Percentiles rank a stretch among this genome's conserved stretches.
Conservation (phyloP, 1,140 invertebrate genomes). For the Drosophila prosaltans region DNA sequence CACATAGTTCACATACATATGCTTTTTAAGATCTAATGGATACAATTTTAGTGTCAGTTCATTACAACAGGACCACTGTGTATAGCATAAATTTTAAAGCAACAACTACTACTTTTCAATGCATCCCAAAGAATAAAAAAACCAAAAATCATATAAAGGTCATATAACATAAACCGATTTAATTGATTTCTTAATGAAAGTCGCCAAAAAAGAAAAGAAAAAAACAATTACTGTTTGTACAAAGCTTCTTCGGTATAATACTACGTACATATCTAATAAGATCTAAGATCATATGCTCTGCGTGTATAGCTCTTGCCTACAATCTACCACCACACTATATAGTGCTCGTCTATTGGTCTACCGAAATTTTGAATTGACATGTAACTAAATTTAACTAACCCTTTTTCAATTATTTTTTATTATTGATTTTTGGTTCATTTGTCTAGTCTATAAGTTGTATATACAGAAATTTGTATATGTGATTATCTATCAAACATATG, state of each 20-base stretch:
- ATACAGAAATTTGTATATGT: slow-evolving; percentile 73
- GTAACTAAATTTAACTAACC: slow-evolving; percentile 81
- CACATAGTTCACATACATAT: slow-evolving; percentile 83
- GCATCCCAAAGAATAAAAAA: slow-evolving; percentile 45
- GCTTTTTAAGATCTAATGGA: slow-evolving; percentile 54
- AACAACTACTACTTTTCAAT: slow-evolving; percentile 52
- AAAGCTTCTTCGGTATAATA: slow-evolving; percentile 44
- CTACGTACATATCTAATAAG: slow-evolving; percentile 42
- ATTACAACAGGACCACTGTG: slow-evolving; percentile 49
- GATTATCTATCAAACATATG: slow-evolving; percentile 57
- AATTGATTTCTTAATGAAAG: slow-evolving; percentile 50
- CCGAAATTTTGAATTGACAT: slow-evolving; percentile 56
- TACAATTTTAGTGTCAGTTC: slow-evolving; percentile 31
- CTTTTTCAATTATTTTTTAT: slow-evolving; percentile 59
- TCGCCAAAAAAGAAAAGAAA: slow-evolving; percentile 21
- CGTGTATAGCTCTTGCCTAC: slow-evolving; percentile 47
- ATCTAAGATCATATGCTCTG: slow-evolving; percentile 57
- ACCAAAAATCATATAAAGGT: slow-evolving; percentile 37
- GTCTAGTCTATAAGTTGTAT: slow-evolving; percentile 75
- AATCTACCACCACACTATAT: slow-evolving; percentile 48
- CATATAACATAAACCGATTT: slow-evolving; percentile 25
- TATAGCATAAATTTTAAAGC: slow-evolving; percentile 63
- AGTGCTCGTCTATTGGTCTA: slow-evolving; percentile 71
- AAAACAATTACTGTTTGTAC: slow-evolving; percentile 39
- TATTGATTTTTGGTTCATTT: slow-evolving; percentile 77